These are phyloP conservation scores for Struthio camelus DNA, from an alignment of 2,113 vertebrate species.

Conservation along the genomic window DNA sequence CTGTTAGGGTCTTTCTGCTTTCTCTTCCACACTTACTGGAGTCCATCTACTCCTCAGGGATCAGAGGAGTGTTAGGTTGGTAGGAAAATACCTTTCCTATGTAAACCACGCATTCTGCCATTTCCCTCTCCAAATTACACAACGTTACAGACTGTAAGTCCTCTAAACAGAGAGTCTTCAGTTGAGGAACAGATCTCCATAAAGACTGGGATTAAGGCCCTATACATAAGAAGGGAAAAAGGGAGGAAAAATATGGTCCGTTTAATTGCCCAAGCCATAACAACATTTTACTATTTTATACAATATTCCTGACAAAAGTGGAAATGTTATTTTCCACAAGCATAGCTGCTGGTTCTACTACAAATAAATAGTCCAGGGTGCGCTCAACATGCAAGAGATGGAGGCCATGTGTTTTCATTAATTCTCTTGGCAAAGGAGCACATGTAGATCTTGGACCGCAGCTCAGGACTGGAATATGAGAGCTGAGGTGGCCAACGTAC, in stretches of 20 bases:
- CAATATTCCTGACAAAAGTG: constrained; percentile 13
- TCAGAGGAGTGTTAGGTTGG: neutral
- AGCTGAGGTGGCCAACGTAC: constrained; percentile 63
- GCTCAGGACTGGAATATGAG: constrained; percentile 26
- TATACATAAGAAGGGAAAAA: neutral
- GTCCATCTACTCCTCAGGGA: neutral
- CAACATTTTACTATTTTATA: neutral
- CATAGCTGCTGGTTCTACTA: constrained; percentile 24
- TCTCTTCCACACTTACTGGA: neutral
- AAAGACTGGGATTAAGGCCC: neutral
- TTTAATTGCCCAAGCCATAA: constrained; percentile 23
- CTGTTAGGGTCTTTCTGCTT: neutral
- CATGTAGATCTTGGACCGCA: constrained; percentile 52
- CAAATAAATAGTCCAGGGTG: constrained; percentile 33
- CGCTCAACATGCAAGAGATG: constrained; percentile 1
- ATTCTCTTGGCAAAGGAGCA: constrained; percentile 53
- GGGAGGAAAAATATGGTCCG: neutral
- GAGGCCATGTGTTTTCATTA: constrained; percentile 50
- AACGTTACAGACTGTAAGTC: neutral
- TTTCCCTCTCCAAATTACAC: neutral
- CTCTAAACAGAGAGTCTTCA: neutral
- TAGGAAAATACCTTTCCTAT: constrained; percentile 7
- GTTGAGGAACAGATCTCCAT: neutral
- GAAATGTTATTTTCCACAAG: constrained; percentile 51
- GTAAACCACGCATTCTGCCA: neutral